Percentiles rank a stretch among this genome's conserved stretches.
phyloP scores from a whole-genome alignment of 2,888 invertebrate genomes.

The Patella pellucida region DNA sequence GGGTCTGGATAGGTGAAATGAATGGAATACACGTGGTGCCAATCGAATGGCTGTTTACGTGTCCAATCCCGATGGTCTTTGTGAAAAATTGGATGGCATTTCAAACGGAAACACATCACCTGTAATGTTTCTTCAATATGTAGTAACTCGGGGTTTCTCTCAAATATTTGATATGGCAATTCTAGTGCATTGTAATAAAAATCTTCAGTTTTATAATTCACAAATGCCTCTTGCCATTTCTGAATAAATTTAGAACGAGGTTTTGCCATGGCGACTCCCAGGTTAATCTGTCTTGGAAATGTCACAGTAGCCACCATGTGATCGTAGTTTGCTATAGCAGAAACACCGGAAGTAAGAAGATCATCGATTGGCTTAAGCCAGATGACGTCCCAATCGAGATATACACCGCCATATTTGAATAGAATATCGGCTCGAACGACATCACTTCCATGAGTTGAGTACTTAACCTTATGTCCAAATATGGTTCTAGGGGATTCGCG shows the following conservation, averaged over 20 bases:
- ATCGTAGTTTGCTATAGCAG: slow-evolving; percentile 59
- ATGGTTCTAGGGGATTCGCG: slow-evolving; percentile 47
- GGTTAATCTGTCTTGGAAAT: slow-evolving; percentile 55
- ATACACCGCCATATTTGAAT: slow-evolving; percentile 67
- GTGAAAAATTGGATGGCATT: slow-evolving; percentile 63
- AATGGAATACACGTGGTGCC: slow-evolving; percentile 63
- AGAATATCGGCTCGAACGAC: slow-evolving; percentile 64
- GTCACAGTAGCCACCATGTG: slow-evolving; percentile 47
- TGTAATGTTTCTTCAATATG: slow-evolving; percentile 59
- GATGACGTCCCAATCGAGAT: slow-evolving; percentile 66
- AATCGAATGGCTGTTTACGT: slow-evolving; percentile 57
- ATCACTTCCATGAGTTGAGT: slow-evolving; percentile 62
- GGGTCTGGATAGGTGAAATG: slow-evolving; percentile 68
- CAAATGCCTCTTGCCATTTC: slow-evolving; percentile 46
- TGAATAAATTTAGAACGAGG: slow-evolving; percentile 48
- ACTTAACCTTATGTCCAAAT: slow-evolving; percentile 51
- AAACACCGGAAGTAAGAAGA: slow-evolving; percentile 46
- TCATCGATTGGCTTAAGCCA: slow-evolving; percentile 58
- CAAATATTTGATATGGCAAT: slow-evolving; percentile 57
- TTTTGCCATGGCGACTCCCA: slow-evolving; percentile 62
- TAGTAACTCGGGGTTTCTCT: slow-evolving; percentile 58
- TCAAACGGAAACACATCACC: slow-evolving; percentile 64
- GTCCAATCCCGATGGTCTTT: slow-evolving; percentile 53
- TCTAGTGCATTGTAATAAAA: slow-evolving; percentile 52
- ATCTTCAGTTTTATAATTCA: slow-evolving; percentile 45